A percentile compares a stretch with the other conserved stretches of the same genome.
These are phyloP conservation scores for Tetrao urogallus DNA, from an alignment of 2,113 vertebrate genomes.

Conservation along the genomic window DNA sequence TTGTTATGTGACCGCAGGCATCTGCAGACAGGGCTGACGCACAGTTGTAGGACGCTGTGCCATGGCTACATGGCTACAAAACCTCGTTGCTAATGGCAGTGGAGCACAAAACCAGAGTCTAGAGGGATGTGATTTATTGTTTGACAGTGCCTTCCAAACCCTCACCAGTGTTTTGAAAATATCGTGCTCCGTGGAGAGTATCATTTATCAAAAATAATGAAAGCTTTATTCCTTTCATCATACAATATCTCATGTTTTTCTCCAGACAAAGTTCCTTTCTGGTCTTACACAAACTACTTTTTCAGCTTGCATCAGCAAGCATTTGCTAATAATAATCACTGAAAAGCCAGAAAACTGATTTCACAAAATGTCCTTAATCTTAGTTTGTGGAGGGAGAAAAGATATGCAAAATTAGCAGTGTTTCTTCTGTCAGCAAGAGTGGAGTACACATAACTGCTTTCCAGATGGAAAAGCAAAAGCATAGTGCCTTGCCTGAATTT, in stretches of 20 bases:
- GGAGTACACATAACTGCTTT: background rate
- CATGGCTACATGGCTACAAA: background rate
- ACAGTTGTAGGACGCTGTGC: background rate
- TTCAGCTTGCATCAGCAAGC: background rate
- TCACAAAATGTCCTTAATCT: background rate
- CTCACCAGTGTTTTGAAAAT: background rate
- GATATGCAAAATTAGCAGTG: background rate
- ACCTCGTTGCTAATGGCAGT: background rate
- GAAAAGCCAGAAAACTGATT: background rate
- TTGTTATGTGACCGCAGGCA: background rate
- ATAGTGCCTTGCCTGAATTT: background rate
- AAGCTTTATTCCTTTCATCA: conserved; percentile 1
- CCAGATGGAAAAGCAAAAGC: background rate
- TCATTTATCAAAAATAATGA: conserved; percentile 13
- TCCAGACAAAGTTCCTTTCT: background rate
- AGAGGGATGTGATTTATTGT: background rate
- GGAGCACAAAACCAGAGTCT: background rate
- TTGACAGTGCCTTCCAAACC: background rate
- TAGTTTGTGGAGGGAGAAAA: background rate
- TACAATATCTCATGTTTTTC: background rate
- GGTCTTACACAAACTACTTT: background rate
- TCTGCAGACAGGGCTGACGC: background rate
- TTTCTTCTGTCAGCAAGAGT: background rate
- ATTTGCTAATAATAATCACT: conserved; percentile 23
- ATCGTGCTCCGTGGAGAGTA: background rate